Evolutionary conservation across 1,140 invertebrate species (phyloP).

Genomic region (Drosophila baimaii): DNA sequence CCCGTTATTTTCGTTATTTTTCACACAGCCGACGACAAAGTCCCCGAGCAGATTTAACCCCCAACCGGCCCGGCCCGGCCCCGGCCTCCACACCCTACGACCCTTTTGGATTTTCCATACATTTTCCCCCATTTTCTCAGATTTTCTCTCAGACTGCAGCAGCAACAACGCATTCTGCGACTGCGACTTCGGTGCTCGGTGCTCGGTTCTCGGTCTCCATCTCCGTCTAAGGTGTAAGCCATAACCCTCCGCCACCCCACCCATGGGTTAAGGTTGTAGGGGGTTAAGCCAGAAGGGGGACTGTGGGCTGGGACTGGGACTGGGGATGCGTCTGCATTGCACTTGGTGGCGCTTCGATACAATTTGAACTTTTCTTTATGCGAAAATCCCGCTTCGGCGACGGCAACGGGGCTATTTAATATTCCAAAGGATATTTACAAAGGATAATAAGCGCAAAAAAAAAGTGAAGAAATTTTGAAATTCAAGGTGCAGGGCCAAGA

Average conservation of each 20-base stretch:
- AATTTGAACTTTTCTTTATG: conserved; percentile 80
- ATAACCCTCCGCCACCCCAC: neutral
- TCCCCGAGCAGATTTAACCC: conserved; percentile 24
- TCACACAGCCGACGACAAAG: conserved; percentile 37
- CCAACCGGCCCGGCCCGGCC: neutral
- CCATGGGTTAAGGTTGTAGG: conserved; percentile 31
- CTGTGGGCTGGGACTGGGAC: neutral
- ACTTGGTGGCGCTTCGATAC: conserved; percentile 71
- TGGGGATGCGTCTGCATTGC: conserved; percentile 37
- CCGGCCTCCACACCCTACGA: neutral
- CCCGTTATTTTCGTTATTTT: conserved; percentile 29
- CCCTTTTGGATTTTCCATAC: neutral
- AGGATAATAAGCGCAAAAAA: conserved; percentile 9
- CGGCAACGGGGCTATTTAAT: conserved; percentile 13
- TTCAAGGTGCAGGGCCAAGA: conserved; percentile 5
- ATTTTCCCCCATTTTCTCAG: conserved; percentile 19
- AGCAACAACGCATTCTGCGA: conserved; percentile 47
- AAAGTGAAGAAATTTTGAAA: neutral
- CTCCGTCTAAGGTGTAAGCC: conserved; percentile 30
- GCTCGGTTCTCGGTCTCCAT: neutral
- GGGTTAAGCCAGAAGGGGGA: conserved; percentile 3
- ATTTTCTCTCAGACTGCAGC: conserved; percentile 46
- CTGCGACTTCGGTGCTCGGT: conserved; percentile 32
- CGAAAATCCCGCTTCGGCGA: conserved; percentile 35
- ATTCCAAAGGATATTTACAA: conserved; percentile 17